Conservation (phyloP, 2,797 vertebrate species). For the Adrianichthys oophorus region DNA sequence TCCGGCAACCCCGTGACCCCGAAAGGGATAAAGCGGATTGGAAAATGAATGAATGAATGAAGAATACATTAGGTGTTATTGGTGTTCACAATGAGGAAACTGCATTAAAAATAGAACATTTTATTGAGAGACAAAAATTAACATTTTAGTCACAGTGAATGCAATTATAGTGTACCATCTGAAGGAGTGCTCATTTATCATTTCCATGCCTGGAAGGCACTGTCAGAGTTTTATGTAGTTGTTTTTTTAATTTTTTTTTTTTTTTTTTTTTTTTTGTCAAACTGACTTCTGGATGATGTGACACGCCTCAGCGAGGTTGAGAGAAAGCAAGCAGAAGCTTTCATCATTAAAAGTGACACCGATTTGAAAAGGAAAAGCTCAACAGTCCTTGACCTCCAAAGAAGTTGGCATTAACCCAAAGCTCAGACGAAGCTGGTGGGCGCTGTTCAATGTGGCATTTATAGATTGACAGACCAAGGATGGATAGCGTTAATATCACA, state of each 20-base stretch:
- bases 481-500: slow-evolving; percentile 61
- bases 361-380: slow-evolving; percentile 23
- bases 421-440: slow-evolving; percentile 20
- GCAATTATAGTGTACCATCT: slow-evolving; percentile 51
- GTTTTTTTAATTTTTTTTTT: not conserved
- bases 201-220: slow-evolving; percentile 36
- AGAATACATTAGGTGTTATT: slow-evolving; percentile 23
- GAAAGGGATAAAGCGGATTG: too few relatives aligned
- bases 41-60: too few relatives aligned
- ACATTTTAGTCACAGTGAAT: slow-evolving; percentile 54
- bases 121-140: slow-evolving; percentile 61
- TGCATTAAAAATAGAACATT: slow-evolving; percentile 56
- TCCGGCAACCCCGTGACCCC: too few relatives aligned
- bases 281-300: slow-evolving; percentile 12
- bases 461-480: slow-evolving; percentile 47
- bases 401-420: slow-evolving; percentile 34
- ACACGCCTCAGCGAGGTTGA: slow-evolving; percentile 7
- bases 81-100: slow-evolving; percentile 32
- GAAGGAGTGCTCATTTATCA: slow-evolving; percentile 42
- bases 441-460: slow-evolving; percentile 33
- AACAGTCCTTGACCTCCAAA: slow-evolving; percentile 34
- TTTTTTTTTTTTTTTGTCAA: slow-evolving; percentile 4
- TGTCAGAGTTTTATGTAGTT: slow-evolving; percentile 19
- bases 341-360: slow-evolving; percentile 20
- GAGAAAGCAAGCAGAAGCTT: slow-evolving; percentile 7